Percentiles rank a stretch among this genome's conserved stretches.
Evolutionary conservation across 2,113 vertebrate species (phyloP).

Genomic region (Sinocyclocheilus maitianheensis): DNA sequence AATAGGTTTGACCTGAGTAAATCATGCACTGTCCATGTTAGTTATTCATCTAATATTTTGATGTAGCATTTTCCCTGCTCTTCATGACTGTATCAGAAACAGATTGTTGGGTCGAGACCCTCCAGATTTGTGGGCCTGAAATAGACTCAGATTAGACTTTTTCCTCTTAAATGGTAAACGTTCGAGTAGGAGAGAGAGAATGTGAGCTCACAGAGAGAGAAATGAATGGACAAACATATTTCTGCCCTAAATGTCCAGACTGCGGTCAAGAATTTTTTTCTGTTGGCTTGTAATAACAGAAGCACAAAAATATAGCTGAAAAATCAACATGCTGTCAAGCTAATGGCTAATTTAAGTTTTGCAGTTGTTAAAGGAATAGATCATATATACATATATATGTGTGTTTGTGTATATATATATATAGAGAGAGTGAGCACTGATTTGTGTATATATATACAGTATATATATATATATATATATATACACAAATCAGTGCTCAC

Average conservation of each 20-base stretch:
- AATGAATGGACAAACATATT: slow-evolving; percentile 53
- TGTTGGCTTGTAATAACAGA: slow-evolving; percentile 6
- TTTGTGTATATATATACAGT: no score
- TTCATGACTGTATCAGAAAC: not conserved
- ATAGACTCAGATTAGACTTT: slow-evolving; percentile 45
- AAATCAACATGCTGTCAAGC: not conserved
- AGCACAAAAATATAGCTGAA: not conserved
- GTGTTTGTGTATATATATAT: no score
- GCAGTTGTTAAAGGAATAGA: not conserved
- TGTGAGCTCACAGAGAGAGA: not conserved
- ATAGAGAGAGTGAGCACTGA: no score
- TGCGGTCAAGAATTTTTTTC: not conserved
- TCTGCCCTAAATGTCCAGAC: slow-evolving; percentile 69
- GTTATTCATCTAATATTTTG: not conserved
- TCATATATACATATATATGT: no score
- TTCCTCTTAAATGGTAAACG: slow-evolving; percentile 43
- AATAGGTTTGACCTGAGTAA: no score
- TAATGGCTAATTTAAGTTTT: not conserved
- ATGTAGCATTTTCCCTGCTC: not conserved
- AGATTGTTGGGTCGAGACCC: not conserved
- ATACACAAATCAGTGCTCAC: not conserved
- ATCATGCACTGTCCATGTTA: not conserved
- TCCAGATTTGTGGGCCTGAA: slow-evolving; percentile 14
- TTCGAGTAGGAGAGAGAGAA: not conserved
- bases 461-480: no score